These are phyloP conservation scores for Caenorhabditis remanei DNA, from an alignment of 1,140 invertebrate genomes.

Conservation along the genomic window DNA sequence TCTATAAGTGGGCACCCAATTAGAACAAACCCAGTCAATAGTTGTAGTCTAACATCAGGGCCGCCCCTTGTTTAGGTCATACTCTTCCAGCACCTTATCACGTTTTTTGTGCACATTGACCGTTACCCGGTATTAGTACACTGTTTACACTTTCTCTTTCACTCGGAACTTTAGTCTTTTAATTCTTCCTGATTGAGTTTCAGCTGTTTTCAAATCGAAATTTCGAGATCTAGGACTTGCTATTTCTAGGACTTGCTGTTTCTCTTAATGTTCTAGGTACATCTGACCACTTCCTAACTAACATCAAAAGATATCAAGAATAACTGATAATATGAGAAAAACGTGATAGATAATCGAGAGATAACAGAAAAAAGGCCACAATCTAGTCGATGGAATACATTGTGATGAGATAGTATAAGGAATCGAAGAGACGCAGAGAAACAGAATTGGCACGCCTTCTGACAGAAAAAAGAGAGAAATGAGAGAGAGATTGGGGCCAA, in stretches of 20 bases:
- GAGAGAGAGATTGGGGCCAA: neutral
- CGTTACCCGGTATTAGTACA: neutral
- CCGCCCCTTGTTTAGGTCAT: neutral
- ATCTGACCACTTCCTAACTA: no score
- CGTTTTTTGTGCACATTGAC: conserved; percentile 15
- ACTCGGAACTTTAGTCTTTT: neutral
- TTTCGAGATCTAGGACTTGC: no score
- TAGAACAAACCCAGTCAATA: neutral
- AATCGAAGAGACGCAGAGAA: neutral
- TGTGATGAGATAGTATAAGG: neutral
- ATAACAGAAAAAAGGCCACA: no score
- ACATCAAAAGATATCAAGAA: no score
- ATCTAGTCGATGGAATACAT: no score
- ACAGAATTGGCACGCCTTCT: neutral
- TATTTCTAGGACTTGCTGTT: no score
- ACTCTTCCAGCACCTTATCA: neutral
- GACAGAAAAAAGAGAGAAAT: neutral
- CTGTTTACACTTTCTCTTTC: neutral
- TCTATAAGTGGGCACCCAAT: no score
- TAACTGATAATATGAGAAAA: no score
- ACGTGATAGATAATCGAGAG: no score
- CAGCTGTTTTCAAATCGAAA: neutral
- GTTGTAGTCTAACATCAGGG: neutral
- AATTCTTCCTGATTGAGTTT: neutral
- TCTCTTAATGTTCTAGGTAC: no score